Conservation (phyloP, 2,888 invertebrate genomes). For the Pimpla rufipes region DNA sequence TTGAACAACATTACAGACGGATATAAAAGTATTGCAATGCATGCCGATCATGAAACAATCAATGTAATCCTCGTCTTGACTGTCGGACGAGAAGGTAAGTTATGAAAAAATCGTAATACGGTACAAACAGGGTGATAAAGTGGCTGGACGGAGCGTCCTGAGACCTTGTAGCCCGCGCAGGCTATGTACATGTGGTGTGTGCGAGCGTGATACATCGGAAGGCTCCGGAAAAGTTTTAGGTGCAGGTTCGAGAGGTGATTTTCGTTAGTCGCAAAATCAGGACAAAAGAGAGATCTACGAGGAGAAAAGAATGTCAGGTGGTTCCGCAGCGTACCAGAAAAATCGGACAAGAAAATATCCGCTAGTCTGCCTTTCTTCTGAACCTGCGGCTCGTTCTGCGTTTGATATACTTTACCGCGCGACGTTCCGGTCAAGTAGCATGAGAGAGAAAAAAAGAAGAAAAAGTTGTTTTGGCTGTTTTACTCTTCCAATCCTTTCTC, state of each 20-base stretch:
- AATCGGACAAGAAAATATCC: constrained; percentile 94
- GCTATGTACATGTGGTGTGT: constrained; percentile 5
- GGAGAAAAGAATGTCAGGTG: constrained; percentile 72
- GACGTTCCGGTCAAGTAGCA: constrained; percentile 82
- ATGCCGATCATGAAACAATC: constrained; percentile 35
- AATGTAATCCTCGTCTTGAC: not conserved
- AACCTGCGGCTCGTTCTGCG: constrained; percentile 89
- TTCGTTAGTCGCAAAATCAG: constrained; percentile 36
- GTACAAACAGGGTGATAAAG: constrained; percentile 11
- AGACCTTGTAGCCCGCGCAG: constrained; percentile 35
- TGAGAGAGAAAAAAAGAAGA: constrained; percentile 88
- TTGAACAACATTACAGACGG: constrained; percentile 22
- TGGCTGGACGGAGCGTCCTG: constrained; percentile 3
- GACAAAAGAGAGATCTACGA: constrained; percentile 66
- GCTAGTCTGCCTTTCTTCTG: constrained; percentile 94
- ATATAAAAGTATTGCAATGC: constrained; percentile 21
- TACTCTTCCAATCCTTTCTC: constrained; percentile 36
- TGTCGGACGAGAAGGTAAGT: not conserved
- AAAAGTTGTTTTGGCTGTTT: constrained; percentile 63
- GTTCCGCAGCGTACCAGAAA: constrained; percentile 88
- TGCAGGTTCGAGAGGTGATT: constrained; percentile 32
- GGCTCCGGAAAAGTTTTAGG: constrained; percentile 42
- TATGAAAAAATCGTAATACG: not conserved
- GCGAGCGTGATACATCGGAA: constrained; percentile 31
- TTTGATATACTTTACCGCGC: constrained; percentile 90